These are phyloP conservation scores for Myotis davidii DNA, from an alignment of 2,113 vertebrate genomes.

Conservation along the genomic window DNA sequence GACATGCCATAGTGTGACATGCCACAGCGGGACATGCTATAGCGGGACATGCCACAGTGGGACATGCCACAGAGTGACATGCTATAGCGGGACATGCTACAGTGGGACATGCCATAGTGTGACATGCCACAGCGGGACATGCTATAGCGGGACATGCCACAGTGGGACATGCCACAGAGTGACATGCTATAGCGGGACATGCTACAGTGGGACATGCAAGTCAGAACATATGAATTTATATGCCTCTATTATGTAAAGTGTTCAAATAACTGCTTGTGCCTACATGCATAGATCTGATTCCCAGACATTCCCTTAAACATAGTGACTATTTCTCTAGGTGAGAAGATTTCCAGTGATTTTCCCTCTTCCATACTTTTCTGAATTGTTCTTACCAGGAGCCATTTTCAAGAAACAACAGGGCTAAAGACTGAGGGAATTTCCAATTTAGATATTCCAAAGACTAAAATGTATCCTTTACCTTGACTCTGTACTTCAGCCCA, in stretches of 20 bases:
- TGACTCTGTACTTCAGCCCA: conserved; percentile 92
- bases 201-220: too few species aligned
- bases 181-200: too few species aligned
- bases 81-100: too few species aligned
- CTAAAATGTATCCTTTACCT: conserved; percentile 82
- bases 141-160: too few species aligned
- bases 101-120: too few species aligned
- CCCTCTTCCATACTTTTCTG: background rate
- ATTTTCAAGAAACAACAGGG: background rate
- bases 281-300: background rate
- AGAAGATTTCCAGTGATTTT: background rate
- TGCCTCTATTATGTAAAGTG: background rate
- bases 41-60: too few species aligned
- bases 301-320: background rate
- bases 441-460: background rate
- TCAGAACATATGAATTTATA: background rate
- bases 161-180: too few species aligned
- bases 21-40: too few species aligned
- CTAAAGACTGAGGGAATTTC: background rate
- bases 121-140: too few species aligned
- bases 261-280: background rate
- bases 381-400: background rate
- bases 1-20: too few species aligned
- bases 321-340: background rate
- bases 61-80: too few species aligned